Evolutionary conservation across 2,113 vertebrate genomes (phyloP).

Genomic region (Dermatemys mawii): DNA sequence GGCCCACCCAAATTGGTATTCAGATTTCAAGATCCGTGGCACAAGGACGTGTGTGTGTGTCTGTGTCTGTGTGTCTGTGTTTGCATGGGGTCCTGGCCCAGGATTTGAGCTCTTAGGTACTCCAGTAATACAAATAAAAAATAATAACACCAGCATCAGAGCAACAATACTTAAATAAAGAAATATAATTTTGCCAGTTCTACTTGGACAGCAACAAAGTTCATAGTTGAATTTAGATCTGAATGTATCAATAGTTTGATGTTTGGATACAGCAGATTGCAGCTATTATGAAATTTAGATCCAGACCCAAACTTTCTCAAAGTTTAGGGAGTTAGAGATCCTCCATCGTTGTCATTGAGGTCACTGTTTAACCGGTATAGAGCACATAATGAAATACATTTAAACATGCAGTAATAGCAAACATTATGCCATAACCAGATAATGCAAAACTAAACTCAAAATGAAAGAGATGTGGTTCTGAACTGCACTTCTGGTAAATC

Average conservation of each 20-base stretch:
- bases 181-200: neutral
- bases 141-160: neutral
- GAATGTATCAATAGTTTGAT: neutral
- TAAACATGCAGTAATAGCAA: neutral
- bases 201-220: neutral
- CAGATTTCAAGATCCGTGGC: neutral
- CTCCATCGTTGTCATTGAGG: neutral
- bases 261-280: neutral
- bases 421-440: neutral
- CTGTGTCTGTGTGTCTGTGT: too few relatives aligned
- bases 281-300: neutral
- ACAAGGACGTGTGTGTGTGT: neutral
- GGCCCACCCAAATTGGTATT: neutral
- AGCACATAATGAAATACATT: neutral
- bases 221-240: neutral
- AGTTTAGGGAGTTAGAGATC: neutral
- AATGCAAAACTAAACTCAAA: neutral
- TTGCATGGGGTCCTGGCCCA: neutral
- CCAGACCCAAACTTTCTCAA: neutral
- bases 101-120: neutral
- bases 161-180: neutral
- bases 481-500: neutral
- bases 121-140: neutral
- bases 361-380: neutral
- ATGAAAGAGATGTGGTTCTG: accelerated